phyloP scores from a whole-genome alignment of 2,888 invertebrate species.

The Stictocephala bisonia region DNA sequence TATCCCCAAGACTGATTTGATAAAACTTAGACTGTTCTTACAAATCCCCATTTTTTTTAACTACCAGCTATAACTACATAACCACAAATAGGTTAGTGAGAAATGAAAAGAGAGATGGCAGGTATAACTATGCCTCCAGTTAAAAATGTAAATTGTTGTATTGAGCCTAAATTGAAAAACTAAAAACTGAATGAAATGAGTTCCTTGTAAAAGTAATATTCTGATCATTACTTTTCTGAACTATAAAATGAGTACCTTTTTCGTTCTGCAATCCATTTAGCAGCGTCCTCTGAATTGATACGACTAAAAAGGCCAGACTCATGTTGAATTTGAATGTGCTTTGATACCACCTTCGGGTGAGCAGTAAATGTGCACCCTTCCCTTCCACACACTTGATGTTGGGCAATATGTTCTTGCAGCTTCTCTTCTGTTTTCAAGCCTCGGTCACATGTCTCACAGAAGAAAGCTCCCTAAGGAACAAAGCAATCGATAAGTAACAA shows the following conservation, averaged over 20 bases:
- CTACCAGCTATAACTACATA: too few relatives aligned
- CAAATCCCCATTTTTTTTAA: too few relatives aligned
- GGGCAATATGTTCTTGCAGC: constrained; percentile 75
- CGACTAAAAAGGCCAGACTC: constrained; percentile 83
- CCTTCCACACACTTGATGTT: constrained; percentile 83
- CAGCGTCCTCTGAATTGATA: constrained; percentile 86
- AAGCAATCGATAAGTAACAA: too few relatives aligned
- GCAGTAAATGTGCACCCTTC: constrained; percentile 85
- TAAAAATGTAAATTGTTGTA: too few relatives aligned
- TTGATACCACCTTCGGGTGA: constrained; percentile 80
- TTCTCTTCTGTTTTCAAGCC: constrained; percentile 72
- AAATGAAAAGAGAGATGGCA: too few relatives aligned
- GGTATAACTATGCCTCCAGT: too few relatives aligned
- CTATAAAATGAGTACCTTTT: constrained; percentile 67
- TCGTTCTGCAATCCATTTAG: constrained; percentile 86
- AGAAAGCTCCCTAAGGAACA: constrained; percentile 63
- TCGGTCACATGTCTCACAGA: constrained; percentile 86
- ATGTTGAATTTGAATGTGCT: constrained; percentile 87
- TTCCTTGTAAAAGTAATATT: too few relatives aligned
- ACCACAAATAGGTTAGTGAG: too few relatives aligned
- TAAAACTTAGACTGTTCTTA: too few relatives aligned
- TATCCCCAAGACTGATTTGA: too few relatives aligned
- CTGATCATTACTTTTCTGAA: not conserved
- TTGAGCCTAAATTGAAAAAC: too few relatives aligned
- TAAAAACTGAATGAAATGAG: too few relatives aligned